These are phyloP conservation scores for Sebastes aleutianus DNA, from an alignment of 2,797 vertebrate genomes.

Conservation along the genomic window DNA sequence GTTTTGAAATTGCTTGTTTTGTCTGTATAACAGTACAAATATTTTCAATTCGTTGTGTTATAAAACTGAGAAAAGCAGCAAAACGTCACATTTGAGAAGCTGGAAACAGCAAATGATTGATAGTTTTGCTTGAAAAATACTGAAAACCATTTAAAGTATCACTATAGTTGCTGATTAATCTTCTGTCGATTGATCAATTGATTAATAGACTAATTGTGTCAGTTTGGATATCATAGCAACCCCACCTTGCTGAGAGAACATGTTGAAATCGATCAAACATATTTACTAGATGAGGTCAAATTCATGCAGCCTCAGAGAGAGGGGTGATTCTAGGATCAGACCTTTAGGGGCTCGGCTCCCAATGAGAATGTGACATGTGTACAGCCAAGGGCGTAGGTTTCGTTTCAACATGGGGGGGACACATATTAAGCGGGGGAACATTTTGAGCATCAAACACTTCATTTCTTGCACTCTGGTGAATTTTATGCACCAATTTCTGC, in stretches of 20 bases:
- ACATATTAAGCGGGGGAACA: too few species aligned
- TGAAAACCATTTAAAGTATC: background rate
- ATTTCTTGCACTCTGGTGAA: too few species aligned
- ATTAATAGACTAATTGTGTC: background rate
- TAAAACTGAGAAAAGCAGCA: background rate
- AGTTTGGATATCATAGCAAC: background rate
- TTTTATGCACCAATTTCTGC: too few species aligned
- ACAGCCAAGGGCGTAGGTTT: too few species aligned
- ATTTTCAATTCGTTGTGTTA: background rate
- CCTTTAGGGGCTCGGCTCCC: too few species aligned
- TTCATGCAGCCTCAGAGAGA: background rate
- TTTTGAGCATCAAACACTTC: too few species aligned
- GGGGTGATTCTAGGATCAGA: background rate
- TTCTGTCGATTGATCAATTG: background rate
- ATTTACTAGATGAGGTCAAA: background rate
- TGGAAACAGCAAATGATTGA: background rate
- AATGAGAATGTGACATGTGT: too few species aligned
- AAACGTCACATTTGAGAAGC: background rate
- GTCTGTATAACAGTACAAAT: background rate
- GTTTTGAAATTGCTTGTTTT: background rate
- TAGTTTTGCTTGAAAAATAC: background rate
- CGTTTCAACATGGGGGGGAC: too few species aligned
- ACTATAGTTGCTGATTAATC: background rate
- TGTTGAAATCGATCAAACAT: background rate
- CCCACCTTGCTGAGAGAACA: background rate